Evolutionary conservation across 2,113 vertebrate genomes (phyloP).

Genomic region (Taurulus bubalis): DNA sequence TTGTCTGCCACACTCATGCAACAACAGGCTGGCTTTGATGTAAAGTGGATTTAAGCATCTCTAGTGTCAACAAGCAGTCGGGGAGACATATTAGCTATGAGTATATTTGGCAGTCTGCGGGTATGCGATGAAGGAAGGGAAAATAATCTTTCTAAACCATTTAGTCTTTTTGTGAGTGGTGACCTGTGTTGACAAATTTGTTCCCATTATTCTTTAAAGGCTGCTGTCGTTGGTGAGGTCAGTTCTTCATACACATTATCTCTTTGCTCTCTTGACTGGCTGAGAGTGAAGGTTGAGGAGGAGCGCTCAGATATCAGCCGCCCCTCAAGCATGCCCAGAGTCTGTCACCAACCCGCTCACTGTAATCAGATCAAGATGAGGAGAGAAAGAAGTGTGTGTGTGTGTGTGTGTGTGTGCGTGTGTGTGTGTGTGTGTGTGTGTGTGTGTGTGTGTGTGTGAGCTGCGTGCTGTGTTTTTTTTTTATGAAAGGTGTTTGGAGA

Average conservation of each 20-base stretch:
- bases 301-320: constrained; percentile 81
- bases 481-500: not conserved
- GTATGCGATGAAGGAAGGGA: constrained; percentile 1
- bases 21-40: constrained; percentile 53
- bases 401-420: constrained; percentile 12
- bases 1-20: constrained; percentile 20
- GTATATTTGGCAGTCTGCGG: constrained; percentile 22
- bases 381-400: constrained; percentile 58
- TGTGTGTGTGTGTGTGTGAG: constrained; percentile 36
- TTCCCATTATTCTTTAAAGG: constrained; percentile 67
- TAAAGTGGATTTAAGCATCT: constrained; percentile 58
- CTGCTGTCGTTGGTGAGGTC: constrained; percentile 63
- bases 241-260: constrained; percentile 71
- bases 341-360: constrained; percentile 82
- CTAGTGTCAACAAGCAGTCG: constrained; percentile 34
- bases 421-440: constrained; percentile 44
- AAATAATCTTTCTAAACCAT: constrained; percentile 24
- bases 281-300: constrained; percentile 63
- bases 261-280: constrained; percentile 62
- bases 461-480: constrained; percentile 17
- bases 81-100: constrained; percentile 21
- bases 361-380: constrained; percentile 85
- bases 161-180: constrained; percentile 32
- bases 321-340: constrained; percentile 79
- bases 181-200: constrained; percentile 66